phyloP scores from a whole-genome alignment of 1,140 invertebrate species.

The Ladona fulva region DNA sequence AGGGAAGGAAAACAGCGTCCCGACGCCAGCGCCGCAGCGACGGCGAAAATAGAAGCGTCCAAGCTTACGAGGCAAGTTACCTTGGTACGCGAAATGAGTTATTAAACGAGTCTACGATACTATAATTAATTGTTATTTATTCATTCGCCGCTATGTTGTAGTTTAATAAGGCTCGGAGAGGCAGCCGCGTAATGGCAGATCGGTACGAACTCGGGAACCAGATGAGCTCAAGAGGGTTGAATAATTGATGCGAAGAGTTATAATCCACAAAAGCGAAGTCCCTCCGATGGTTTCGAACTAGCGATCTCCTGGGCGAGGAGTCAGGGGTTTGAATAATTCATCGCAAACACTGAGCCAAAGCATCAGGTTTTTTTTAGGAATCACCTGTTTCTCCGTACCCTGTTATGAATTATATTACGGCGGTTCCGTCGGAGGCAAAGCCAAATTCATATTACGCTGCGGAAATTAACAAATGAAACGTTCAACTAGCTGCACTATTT shows the following conservation, averaged over 20 bases:
- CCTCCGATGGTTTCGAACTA: background rate
- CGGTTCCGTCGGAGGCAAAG: background rate
- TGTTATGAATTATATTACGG: background rate
- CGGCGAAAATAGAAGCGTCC: background rate
- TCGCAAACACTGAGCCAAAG: no score
- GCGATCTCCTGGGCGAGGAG: background rate
- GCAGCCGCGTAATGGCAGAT: background rate
- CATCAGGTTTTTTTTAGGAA: no score
- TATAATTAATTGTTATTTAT: conserved; percentile 2
- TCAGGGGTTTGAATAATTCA: no score
- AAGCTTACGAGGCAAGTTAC: background rate
- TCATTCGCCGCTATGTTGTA: background rate
- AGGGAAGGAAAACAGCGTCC: background rate
- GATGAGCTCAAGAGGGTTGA: background rate
- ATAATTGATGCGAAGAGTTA: background rate
- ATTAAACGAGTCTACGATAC: conserved; percentile 8
- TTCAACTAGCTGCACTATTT: no score
- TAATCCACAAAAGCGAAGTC: background rate
- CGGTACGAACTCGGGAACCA: background rate
- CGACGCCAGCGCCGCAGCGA: background rate
- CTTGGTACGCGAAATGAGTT: background rate
- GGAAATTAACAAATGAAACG: no score
- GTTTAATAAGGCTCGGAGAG: background rate
- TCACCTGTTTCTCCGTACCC: no score
- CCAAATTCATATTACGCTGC: background rate